Evolutionary conservation across 64 coral and sea anemone genomes (phyloP), one percentile per base, ranked within the genome.

Genomic region (Montipora foliosa): DNA sequence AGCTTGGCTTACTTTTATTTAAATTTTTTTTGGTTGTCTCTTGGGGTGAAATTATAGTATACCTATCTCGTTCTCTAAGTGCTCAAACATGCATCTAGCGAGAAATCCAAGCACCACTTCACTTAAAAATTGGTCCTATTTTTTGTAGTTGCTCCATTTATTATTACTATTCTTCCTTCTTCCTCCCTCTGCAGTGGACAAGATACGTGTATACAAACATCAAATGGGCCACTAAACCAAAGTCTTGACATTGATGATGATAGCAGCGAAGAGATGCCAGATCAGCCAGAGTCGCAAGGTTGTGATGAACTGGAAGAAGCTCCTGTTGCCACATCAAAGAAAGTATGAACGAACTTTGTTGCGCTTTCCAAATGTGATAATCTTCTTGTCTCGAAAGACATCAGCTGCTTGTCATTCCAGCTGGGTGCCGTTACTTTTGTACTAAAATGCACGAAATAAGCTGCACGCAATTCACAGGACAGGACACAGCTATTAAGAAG

Each of bases 161-260:
- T 64, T 15, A 14, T 64, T 6, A 11, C 53, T 57, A 11, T 57
- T 8, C 6, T 11, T 6, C 25, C 24, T 60, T 82, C 12, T 3
- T 59, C 67, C 13, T 8, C 13, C 37, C 37, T 3, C 37, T 15
- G 71, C 67, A 86, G 82, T 86, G 19, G 6, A 20, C 19, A 86
- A 50, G 82, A 72, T 0, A 16, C 37, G 37, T 37, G 10, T 67
- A 37, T 10, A 5, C 44, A n/a, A 21, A 50, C 46, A 47, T 47
- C 44, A 86, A 86, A 86, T 72, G 82, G 82, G 11, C 11, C 66
- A 0, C 0, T 22, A 22, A 50, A 71, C 64, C 64, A 86, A 50
- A 70, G 66, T 68, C 11, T 21, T 8, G 66, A 86, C 67, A 49
- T 71, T n/a, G 82, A 86, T 50, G 82, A 86, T 72, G 82, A 86